Evolutionary conservation across 2,797 vertebrate species (phyloP), one percentile per base, ranked within the genome.

Genomic region (Bufotes viridis): DNA sequence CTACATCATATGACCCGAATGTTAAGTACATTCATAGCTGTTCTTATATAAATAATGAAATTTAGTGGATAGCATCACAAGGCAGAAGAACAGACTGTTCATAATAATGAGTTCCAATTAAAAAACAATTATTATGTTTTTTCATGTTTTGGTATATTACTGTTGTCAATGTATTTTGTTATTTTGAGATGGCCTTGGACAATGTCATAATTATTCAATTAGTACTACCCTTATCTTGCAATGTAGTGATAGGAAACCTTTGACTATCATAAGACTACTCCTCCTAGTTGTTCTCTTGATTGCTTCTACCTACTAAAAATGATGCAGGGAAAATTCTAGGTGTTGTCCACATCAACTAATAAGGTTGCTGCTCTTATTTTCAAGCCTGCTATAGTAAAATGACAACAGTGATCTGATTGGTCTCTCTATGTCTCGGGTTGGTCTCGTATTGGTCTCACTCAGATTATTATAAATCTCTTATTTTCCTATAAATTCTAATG

Each of bases 1-100:
- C 5, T 12, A 80, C 58, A 61, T 42, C 61, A 82, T 80, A 80
- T 70, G 53, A 89, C 88, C 82, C 26, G 61, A 83, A 22, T 87
- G 80, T 83, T 89, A 84, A 34, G 34, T 70, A 78, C 34, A 78
- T 49, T 15, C 69, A 58, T 72, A 72, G 29, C n/a, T 82, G 10
- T 1, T 65, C 63, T 83, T 70, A 57, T 57, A 51, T 7, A 58
- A 70, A 72, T 34, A 72, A 53, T 65, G 81, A 29, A 29, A 26
- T 70, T 82, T 15, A 20, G 69, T 34, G 51, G 26, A 26, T 51
- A 72, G 17, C 18, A 26, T 42, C 42, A 24, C 61, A 55, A 24
- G 34, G 42, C 51, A 72, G 49, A 17, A 72, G 22, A 72, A 11
- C 55, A 75, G 53, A 3, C 82, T 49, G 12, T 7, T 11, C 20